Conservation (phyloP, 2,888 invertebrate species). For the Hydrotaea diabolus region DNA sequence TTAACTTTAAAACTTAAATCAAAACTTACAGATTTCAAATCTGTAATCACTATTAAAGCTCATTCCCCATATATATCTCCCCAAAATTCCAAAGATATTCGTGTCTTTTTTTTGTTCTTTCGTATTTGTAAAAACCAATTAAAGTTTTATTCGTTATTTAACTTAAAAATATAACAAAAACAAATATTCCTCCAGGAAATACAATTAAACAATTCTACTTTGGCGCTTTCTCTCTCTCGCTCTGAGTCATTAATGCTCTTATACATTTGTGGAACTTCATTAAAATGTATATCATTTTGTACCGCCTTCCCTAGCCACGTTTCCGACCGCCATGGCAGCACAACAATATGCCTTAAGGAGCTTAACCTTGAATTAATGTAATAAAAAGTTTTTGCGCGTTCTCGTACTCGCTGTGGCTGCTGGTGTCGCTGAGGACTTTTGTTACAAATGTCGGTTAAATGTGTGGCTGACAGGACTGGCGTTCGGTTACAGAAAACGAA, state of each 20-base stretch:
- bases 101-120: too few species aligned
- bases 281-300: slow-evolving; percentile 27
- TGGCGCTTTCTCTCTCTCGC: not conserved
- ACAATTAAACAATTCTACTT: slow-evolving; percentile 23
- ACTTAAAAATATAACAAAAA: not conserved
- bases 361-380: slow-evolving; percentile 56
- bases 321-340: not conserved
- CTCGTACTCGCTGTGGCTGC: not conserved
- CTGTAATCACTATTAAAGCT: not conserved
- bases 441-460: not conserved
- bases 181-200: slow-evolving; percentile 14
- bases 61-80: not conserved
- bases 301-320: too few species aligned
- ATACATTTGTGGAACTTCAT: slow-evolving; percentile 29
- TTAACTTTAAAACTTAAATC: too few species aligned
- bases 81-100: too few species aligned
- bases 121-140: slow-evolving; percentile 10
- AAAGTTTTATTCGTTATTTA: slow-evolving; percentile 28
- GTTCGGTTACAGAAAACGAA: too few species aligned
- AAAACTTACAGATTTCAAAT: too few species aligned
- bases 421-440: not conserved
- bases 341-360: slow-evolving; percentile 36
- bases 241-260: slow-evolving; percentile 39
- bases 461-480: not conserved
- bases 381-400: slow-evolving; percentile 48